Base-by-base conservation (phyloP, 2,113 vertebrate genomes). In the Rhinolophus ferrumequinum region DNA sequence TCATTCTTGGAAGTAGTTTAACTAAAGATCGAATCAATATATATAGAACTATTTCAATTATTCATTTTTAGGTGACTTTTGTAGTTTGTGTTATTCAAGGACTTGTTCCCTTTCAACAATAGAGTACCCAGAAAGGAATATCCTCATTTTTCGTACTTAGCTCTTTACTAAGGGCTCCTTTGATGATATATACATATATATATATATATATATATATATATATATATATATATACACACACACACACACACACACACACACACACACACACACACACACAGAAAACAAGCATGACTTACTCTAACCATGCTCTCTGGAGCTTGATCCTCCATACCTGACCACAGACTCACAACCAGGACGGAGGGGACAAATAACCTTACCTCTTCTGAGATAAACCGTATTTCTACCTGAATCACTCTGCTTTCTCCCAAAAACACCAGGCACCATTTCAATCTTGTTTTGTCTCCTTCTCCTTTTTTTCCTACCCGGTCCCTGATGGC, bases 91-190 rank as follows among this genome's bases (percentile, higher is more conserved):
- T 50, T 83, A 18, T 44, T 84, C 10, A 93, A 90, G 58, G 16
- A 58, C 12, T 22, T 54, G 5, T 84, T 62, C 1, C 16, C 35
- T 79, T 95, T 44, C 18, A 47, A 72, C 16, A 54, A 79, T 26
- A 44, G 1, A 67, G 33, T 47, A 73, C 1, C 0, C 24, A n/a
- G 3, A 47, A 62, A 6, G 3, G 5, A 21, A 15, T 12, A 54
- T 24, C 7, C 3, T 92, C 10, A 24, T 38, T 11, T 10, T 2
- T 56, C 11, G 11, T 2, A 64, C 47, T 77, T 6, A 44, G 8
- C 6, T 22, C 52, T 60, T 80, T 3, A 22, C 8, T 69, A 50
- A 50, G 12, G 47, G 47, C 47, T 50, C 9, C 47, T 50, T 50
- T 50, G 41, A 44, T 44, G 41, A 44, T 44, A 44, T 44, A 7